These are phyloP conservation scores for Dendrolimus kikuchii DNA, from an alignment of 1,140 invertebrate genomes.

Conservation along the genomic window DNA sequence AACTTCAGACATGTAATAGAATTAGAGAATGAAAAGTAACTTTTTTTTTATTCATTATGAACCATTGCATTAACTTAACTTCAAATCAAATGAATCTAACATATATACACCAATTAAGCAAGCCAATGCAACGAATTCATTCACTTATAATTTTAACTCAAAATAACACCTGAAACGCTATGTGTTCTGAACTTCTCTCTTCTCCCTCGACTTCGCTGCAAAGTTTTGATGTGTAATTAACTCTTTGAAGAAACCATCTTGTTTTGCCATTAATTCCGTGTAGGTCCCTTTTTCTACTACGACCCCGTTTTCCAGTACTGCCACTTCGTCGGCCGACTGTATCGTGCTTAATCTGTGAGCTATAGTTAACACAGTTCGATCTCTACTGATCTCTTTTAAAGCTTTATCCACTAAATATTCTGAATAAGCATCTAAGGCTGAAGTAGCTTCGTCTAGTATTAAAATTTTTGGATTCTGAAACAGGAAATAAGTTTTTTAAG, in stretches of 20 bases:
- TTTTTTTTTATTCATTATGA: too few species aligned
- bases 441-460: slow-evolving; percentile 91
- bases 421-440: slow-evolving; percentile 93
- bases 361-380: slow-evolving; percentile 91
- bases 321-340: slow-evolving; percentile 90
- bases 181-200: slow-evolving; percentile 28
- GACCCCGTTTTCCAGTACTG: slow-evolving; percentile 87
- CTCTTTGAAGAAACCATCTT: slow-evolving; percentile 51
- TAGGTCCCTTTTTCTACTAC: slow-evolving; percentile 91
- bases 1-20: too few species aligned
- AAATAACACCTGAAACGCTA: slow-evolving; percentile 3
- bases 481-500: slow-evolving; percentile 10
- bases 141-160: not conserved
- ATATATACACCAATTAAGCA: too few species aligned
- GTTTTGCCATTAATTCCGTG: slow-evolving; percentile 48
- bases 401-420: slow-evolving; percentile 92
- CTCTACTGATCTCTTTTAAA: slow-evolving; percentile 84
- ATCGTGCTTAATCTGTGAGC: slow-evolving; percentile 95
- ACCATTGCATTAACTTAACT: too few species aligned
- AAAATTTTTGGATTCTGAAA: slow-evolving; percentile 87
- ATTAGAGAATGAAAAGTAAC: too few species aligned
- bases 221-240: slow-evolving; percentile 55
- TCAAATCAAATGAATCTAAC: too few species aligned
- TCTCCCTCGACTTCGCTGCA: slow-evolving; percentile 26
- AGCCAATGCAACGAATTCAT: not conserved